A percentile compares a stretch with the other conserved stretches of the same genome.
Conservation (phyloP, 30 jellyfish, hydroid and myxozoan species). For the Hydra vulgaris region DNA sequence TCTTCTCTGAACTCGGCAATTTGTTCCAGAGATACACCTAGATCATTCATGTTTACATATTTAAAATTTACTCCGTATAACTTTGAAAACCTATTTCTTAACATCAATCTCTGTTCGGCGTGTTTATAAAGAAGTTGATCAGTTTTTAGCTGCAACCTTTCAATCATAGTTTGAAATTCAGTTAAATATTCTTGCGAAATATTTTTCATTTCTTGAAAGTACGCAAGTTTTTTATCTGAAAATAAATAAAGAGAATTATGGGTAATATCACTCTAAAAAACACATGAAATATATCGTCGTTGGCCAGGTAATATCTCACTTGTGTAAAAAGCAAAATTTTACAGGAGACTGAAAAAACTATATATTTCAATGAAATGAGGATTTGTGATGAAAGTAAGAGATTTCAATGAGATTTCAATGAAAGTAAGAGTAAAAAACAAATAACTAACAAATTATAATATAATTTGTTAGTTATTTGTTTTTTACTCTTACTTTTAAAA, state of each 20-base stretch:
- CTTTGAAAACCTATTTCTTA: slow-evolving; percentile 5
- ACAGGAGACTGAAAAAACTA: no score
- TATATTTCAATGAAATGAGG: no score
- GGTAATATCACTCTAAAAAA: no score
- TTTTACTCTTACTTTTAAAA: no score
- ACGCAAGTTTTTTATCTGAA: background rate
- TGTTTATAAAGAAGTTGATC: slow-evolving; percentile 5
- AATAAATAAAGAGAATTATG: background rate
- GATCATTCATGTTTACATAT: slow-evolving; percentile 2
- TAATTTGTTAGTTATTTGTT: no score
- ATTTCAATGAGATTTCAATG: no score
- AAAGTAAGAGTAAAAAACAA: no score
- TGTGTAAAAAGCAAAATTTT: no score
- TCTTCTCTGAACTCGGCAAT: slow-evolving; percentile 12
- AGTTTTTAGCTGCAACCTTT: background rate
- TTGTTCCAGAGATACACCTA: slow-evolving; percentile 12
- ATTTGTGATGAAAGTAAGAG: no score
- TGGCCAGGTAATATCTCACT: no score
- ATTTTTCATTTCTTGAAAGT: background rate
- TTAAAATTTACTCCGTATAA: slow-evolving; percentile 12
- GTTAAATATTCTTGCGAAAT: background rate
- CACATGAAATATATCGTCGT: no score
- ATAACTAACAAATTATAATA: no score
- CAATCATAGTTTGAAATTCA: background rate
- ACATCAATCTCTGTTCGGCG: background rate